Evolutionary conservation across 2,113 vertebrate genomes (phyloP).

Genomic region (Regulus satrapa): DNA sequence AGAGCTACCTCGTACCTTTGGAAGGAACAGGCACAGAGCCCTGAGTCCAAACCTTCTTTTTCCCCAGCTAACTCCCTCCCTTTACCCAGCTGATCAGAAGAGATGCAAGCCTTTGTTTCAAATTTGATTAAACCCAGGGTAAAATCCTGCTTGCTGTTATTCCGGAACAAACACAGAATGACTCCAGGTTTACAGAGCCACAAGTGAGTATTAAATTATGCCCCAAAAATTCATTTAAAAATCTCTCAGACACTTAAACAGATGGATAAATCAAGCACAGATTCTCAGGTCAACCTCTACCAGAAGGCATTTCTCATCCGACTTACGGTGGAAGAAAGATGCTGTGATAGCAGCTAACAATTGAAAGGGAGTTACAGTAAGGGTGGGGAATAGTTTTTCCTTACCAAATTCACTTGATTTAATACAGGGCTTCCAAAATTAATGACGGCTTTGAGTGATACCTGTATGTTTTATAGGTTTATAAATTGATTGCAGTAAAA

Average conservation of each 20-base stretch:
- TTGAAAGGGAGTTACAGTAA: slow-evolving; percentile 20
- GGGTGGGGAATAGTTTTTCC: slow-evolving; percentile 38
- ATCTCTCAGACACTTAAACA: slow-evolving; percentile 61
- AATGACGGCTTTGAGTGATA: slow-evolving; percentile 76
- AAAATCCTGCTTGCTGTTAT: neutral
- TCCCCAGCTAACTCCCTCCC: neutral
- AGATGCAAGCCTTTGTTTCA: neutral
- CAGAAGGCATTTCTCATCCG: slow-evolving; percentile 70
- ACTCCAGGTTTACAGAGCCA: neutral
- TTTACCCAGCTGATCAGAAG: neutral
- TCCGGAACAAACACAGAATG: neutral
- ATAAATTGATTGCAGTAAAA: slow-evolving; percentile 79
- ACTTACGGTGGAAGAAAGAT: slow-evolving; percentile 55
- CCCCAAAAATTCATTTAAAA: slow-evolving; percentile 56
- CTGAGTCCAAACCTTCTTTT: neutral
- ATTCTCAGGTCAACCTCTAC: slow-evolving; percentile 56
- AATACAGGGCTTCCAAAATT: slow-evolving; percentile 68
- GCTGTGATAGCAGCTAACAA: slow-evolving; percentile 58
- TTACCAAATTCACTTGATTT: slow-evolving; percentile 70
- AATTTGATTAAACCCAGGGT: neutral
- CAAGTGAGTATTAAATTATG: slow-evolving; percentile 33
- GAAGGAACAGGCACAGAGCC: neutral
- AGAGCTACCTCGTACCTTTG: neutral
- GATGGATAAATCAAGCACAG: slow-evolving; percentile 58
- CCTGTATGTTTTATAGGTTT: slow-evolving; percentile 79